Conservation (phyloP, 2,888 invertebrate species). For the Ypsolopha scabrella region DNA sequence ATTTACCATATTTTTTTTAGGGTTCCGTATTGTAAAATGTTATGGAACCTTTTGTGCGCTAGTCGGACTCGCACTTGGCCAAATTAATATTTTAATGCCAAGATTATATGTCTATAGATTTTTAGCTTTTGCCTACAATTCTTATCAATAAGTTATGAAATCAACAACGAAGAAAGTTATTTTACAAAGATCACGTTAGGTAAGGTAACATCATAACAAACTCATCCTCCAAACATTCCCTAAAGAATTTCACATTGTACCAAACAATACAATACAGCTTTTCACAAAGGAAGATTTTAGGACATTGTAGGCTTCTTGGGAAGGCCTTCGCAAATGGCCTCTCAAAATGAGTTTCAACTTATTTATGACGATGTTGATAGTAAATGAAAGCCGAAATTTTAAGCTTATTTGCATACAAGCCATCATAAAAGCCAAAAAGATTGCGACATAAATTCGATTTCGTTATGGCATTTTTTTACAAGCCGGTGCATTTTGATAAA, state of each 20-base stretch:
- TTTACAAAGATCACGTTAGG: too few species aligned
- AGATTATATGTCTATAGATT: too few species aligned
- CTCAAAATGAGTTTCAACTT: conserved; percentile 22
- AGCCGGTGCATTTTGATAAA: neutral
- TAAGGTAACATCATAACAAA: too few species aligned
- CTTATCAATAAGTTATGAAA: too few species aligned
- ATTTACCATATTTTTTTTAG: too few species aligned
- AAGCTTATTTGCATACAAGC: conserved; percentile 49
- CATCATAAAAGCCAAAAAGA: neutral
- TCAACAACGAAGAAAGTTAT: too few species aligned
- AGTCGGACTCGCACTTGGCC: too few species aligned
- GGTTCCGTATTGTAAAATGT: too few species aligned
- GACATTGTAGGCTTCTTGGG: conserved; percentile 12
- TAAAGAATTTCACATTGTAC: conserved; percentile 7
- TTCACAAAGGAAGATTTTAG: conserved; percentile 17
- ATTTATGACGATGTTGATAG: conserved; percentile 34
- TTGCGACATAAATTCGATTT: neutral
- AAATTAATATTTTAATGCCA: too few species aligned
- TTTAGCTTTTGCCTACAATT: too few species aligned
- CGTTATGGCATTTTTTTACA: neutral
- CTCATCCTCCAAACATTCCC: neutral
- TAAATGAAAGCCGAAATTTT: conserved; percentile 36
- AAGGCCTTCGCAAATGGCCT: conserved; percentile 12
- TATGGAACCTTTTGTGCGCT: too few species aligned
- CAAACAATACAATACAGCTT: conserved; percentile 11